Percentiles rank a stretch among this genome's conserved stretches.
phyloP scores from a whole-genome alignment of 2,888 invertebrate species.

The Xestoiulus laeticollis region DNA sequence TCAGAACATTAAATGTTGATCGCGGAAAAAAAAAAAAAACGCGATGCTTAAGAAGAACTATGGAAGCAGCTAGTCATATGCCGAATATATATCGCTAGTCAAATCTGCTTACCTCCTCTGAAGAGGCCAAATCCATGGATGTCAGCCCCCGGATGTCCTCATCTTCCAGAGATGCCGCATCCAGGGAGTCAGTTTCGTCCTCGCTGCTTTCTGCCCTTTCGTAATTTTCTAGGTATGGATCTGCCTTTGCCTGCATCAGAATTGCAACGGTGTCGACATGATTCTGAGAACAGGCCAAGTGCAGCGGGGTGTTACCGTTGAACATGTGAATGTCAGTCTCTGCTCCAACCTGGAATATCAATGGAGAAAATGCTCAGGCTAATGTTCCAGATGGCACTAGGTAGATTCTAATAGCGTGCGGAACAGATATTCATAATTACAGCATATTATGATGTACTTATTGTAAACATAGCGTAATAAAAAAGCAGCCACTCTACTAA shows the following conservation, averaged over 20 bases:
- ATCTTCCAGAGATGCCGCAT: neutral
- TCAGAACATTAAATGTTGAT: no score
- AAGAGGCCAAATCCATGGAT: slow-evolving; percentile 48
- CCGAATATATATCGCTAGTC: no score
- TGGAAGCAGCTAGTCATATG: no score
- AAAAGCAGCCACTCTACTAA: no score
- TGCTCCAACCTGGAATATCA: slow-evolving; percentile 38
- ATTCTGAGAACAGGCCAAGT: slow-evolving; percentile 48
- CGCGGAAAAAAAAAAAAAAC: no score
- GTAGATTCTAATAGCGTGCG: no score
- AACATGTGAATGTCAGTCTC: slow-evolving; percentile 52
- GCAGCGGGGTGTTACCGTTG: slow-evolving; percentile 53
- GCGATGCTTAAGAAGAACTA: no score
- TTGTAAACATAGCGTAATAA: no score
- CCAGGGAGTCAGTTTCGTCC: neutral
- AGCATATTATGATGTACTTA: no score
- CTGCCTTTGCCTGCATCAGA: slow-evolving; percentile 52
- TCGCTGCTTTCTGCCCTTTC: slow-evolving; percentile 39
- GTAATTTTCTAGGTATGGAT: slow-evolving; percentile 53
- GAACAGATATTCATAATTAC: no score
- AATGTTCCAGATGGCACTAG: no score
- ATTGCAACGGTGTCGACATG: slow-evolving; percentile 32
- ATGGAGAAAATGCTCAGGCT: no score
- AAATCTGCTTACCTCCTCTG: slow-evolving; percentile 34
- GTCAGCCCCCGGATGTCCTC: slow-evolving; percentile 44